phyloP scores from a whole-genome alignment of 30 jellyfish, hydroid and myxozoan species.

The Chrysaora quinquecirrha region DNA sequence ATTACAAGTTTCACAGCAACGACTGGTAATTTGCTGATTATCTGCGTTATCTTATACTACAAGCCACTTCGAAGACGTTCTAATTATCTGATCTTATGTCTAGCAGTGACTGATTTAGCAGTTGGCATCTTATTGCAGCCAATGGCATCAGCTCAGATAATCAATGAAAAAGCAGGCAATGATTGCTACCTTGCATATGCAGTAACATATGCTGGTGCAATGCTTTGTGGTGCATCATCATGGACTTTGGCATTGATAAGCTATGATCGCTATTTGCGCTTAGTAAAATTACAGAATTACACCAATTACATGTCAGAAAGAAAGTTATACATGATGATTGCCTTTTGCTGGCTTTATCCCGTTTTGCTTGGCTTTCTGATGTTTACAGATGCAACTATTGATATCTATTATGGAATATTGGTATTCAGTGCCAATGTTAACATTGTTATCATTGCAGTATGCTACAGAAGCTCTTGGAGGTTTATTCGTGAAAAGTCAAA shows the following conservation, averaged over 20 bases:
- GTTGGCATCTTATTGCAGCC: constrained; percentile 72
- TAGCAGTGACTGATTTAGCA: constrained; percentile 63
- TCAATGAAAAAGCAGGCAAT: constrained; percentile 16
- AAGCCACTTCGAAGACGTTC: constrained; percentile 42
- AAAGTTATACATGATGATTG: constrained; percentile 15
- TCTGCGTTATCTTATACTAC: constrained; percentile 35
- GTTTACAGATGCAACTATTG: constrained; percentile 40
- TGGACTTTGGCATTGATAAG: constrained; percentile 69
- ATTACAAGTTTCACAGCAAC: constrained; percentile 26
- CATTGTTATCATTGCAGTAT: constrained; percentile 19
- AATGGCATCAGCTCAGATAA: constrained; percentile 45
- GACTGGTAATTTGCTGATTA: constrained; percentile 39
- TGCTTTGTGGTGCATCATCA: constrained; percentile 74
- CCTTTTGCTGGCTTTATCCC: constrained; percentile 50
- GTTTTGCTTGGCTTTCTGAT: constrained; percentile 30
- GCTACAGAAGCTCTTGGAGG: constrained; percentile 49
- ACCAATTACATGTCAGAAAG: constrained; percentile 22
- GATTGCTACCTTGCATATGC: constrained; percentile 60
- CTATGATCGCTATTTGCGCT: constrained; percentile 66
- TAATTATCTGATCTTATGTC: constrained; percentile 27
- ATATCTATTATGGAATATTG: constrained; percentile 29
- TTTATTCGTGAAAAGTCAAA: constrained; percentile 44
- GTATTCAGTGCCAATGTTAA: constrained; percentile 30
- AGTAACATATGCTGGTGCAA: constrained; percentile 35
- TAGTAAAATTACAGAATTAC: constrained; percentile 64